Percentiles rank a stretch among this genome's conserved stretches.
Conservation (phyloP, 2,888 invertebrate species). For the Eilema caniola region DNA sequence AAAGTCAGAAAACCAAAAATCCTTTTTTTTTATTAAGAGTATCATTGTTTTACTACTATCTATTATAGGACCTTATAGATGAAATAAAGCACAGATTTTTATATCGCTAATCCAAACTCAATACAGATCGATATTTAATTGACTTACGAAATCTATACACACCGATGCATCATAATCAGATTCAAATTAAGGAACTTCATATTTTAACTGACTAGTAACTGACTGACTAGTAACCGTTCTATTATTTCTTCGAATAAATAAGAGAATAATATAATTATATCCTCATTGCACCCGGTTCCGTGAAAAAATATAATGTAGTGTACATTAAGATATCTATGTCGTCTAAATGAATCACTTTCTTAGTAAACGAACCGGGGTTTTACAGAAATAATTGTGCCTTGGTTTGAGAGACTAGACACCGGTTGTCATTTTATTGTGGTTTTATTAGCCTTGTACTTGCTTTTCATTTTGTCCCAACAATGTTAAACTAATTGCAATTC, state of each 20-base stretch:
- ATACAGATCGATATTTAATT: not conserved
- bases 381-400: constrained; percentile 18
- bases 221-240: not conserved
- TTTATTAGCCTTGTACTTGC: constrained; percentile 24
- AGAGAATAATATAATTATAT: not conserved
- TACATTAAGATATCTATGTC: constrained; percentile 1
- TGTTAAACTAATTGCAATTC: constrained; percentile 11
- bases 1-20: too few relatives aligned
- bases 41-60: too few relatives aligned
- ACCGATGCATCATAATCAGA: not conserved
- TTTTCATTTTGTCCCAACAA: constrained; percentile 28
- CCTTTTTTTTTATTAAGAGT: too few relatives aligned
- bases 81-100: not conserved
- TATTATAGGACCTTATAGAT: too few relatives aligned
- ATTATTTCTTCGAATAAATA: not conserved
- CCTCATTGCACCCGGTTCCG: not conserved
- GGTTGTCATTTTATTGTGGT: constrained; percentile 14
- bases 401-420: constrained; percentile 18
- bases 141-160: not conserved
- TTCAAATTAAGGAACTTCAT: constrained; percentile 1
- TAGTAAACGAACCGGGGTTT: constrained; percentile 31
- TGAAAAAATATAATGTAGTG: not conserved
- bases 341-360: constrained; percentile 34
- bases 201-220: too few relatives aligned
- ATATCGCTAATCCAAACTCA: not conserved